Conservation (phyloP, 2,797 vertebrate genomes). For the Notolepis coatsorum region DNA sequence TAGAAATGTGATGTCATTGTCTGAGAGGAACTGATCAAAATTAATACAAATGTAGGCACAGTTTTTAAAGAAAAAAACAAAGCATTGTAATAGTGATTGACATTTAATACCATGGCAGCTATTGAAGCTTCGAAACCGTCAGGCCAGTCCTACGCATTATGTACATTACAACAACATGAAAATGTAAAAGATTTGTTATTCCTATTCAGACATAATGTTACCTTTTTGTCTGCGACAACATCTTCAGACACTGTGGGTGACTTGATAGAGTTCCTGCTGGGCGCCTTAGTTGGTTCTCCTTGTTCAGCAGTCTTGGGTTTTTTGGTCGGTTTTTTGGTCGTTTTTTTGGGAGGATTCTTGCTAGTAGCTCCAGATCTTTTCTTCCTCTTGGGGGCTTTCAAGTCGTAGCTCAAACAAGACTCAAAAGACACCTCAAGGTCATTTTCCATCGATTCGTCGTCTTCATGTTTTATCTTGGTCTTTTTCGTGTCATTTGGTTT, state of each 20-base stretch:
- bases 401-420: conserved; percentile 86
- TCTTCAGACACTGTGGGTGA: conserved; percentile 3
- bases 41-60: too few relatives aligned
- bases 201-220: conserved; percentile 22
- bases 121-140: too few relatives aligned
- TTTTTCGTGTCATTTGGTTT: conserved; percentile 47
- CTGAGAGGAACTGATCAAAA: too few relatives aligned
- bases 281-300: conserved; percentile 23
- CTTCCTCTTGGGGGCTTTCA: conserved; percentile 67
- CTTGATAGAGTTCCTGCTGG: conserved; percentile 27
- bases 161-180: neutral
- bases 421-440: conserved; percentile 87
- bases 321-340: conserved; percentile 56
- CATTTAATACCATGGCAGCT: too few relatives aligned
- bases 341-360: conserved; percentile 58
- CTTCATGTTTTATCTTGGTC: conserved; percentile 28
- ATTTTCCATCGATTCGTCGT: neutral
- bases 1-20: too few relatives aligned
- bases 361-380: conserved; percentile 37
- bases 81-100: too few relatives aligned
- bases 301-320: conserved; percentile 51
- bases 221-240: conserved; percentile 37
- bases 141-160: too few relatives aligned
- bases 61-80: too few relatives aligned
- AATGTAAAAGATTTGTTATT: neutral